These are phyloP conservation scores for Heterochromis multidens DNA, from an alignment of 2,113 vertebrate genomes.

Conservation along the genomic window DNA sequence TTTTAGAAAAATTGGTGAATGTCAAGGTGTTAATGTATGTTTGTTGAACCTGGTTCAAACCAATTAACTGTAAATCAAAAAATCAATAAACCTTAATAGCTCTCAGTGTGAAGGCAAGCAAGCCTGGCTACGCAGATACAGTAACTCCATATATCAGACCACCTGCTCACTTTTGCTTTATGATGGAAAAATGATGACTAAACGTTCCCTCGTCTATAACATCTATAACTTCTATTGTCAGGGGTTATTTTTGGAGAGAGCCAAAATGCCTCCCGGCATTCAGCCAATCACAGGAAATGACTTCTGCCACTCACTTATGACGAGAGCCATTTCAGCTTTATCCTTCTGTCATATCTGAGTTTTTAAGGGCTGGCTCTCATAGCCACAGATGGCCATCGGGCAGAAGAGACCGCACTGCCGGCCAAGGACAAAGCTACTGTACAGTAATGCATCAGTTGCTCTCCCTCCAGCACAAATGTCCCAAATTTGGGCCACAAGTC, in stretches of 20 bases:
- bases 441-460: background rate
- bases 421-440: conserved; percentile 31
- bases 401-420: background rate
- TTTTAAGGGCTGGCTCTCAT: conserved; percentile 17
- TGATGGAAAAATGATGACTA: background rate
- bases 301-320: conserved; percentile 13
- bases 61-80: background rate
- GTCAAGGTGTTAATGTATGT: background rate
- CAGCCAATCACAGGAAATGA: conserved; percentile 17
- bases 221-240: background rate
- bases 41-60: background rate
- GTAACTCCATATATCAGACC: background rate
- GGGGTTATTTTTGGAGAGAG: background rate
- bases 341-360: background rate
- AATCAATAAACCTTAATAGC: background rate
- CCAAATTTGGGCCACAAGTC: background rate
- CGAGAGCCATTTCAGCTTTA: conserved; percentile 11
- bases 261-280: background rate
- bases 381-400: conserved; percentile 20
- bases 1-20: background rate
- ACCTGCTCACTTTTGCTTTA: conserved; percentile 14
- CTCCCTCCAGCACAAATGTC: background rate
- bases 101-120: background rate
- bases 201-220: background rate
- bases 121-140: background rate